Base-by-base conservation (phyloP, 2,888 invertebrate species). In the Venusia cambrica region DNA sequence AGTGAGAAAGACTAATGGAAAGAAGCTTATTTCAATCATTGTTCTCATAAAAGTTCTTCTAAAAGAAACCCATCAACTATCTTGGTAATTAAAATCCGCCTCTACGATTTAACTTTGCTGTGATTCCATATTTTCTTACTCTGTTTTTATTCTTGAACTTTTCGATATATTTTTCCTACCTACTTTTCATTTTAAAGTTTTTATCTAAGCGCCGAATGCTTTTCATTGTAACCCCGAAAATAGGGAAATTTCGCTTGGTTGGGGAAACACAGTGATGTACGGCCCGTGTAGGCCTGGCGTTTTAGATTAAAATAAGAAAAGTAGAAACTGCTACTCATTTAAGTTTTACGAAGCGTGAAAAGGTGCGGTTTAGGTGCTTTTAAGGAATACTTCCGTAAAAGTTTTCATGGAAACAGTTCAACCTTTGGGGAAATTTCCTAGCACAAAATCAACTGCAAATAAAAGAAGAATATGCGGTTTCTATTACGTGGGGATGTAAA, bases 301-400 rank as follows among this genome's bases (percentile, higher is more conserved):
- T 56, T 54, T 45, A 58, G 46, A 60, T 64, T 55, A 51, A 57
- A 57, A 52, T 54, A 40, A 53, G 58, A 57, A 55, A 49, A 39
- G 48, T 38, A 47, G 47, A 44, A 49, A 40, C 48, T 42, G 49
- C 47, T 50, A 47, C 37, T 26, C 36, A 29, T 49, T 48, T 46
- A 53, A 54, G 48, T 43, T 55, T 60, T 57, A 51, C 55, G 48
- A 48, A 50, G 50, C 45, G 49, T 41, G 47, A 51, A 56, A 51
- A 44, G 38, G 39, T 22, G 33, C 19, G 24, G 45, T 54, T 52
- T 49, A 53, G 45, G 50, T 52, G n/a, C n/a, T 52, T 26, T 36
- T 28, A 45, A 47, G 34, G 44, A 39, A 51, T 35, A 45, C 39
- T 45, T 38, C 26, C 20, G 12, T 36, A 30, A 33, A 43, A 29